phyloP scores from a whole-genome alignment of 2,797 vertebrate species.

The Silurus aristotelis region DNA sequence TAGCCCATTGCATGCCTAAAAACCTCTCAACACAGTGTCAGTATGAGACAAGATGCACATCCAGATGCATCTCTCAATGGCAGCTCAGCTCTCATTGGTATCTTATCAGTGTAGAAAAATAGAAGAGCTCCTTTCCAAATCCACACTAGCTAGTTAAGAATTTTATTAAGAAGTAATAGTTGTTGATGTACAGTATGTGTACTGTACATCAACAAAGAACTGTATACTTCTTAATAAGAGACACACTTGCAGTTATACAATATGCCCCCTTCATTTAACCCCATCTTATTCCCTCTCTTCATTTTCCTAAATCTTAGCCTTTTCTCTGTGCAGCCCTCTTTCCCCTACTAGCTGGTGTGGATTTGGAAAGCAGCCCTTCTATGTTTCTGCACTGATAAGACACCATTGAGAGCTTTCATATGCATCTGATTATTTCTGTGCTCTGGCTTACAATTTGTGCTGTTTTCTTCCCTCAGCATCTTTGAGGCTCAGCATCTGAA shows the following conservation, averaged over 20 bases:
- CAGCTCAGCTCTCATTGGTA: too few species aligned
- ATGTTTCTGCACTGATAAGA: slow-evolving; percentile 71
- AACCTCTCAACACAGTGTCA: background rate
- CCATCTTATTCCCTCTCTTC: slow-evolving; percentile 28
- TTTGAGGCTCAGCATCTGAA: slow-evolving; percentile 54
- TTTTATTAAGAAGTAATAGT: too few species aligned
- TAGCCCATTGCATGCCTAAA: background rate
- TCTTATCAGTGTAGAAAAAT: too few species aligned
- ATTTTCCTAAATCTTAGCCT: slow-evolving; percentile 57
- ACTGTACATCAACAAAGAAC: background rate
- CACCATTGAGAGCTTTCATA: slow-evolving; percentile 67
- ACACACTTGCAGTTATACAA: background rate
- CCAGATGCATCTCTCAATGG: too few species aligned
- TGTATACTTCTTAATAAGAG: background rate
- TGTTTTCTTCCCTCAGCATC: slow-evolving; percentile 53
- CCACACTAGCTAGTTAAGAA: too few species aligned
- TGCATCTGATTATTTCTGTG: slow-evolving; percentile 62
- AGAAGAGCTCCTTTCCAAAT: too few species aligned
- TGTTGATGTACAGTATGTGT: background rate
- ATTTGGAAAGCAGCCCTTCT: slow-evolving; percentile 62
- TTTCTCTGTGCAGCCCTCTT: slow-evolving; percentile 52
- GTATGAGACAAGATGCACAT: background rate
- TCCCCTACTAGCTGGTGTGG: slow-evolving; percentile 58
- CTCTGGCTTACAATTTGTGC: slow-evolving; percentile 48
- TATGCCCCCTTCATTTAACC: background rate